Evolutionary conservation across 2,113 vertebrate species (phyloP).

Genomic region (Pangasianodon hypophthalmus): DNA sequence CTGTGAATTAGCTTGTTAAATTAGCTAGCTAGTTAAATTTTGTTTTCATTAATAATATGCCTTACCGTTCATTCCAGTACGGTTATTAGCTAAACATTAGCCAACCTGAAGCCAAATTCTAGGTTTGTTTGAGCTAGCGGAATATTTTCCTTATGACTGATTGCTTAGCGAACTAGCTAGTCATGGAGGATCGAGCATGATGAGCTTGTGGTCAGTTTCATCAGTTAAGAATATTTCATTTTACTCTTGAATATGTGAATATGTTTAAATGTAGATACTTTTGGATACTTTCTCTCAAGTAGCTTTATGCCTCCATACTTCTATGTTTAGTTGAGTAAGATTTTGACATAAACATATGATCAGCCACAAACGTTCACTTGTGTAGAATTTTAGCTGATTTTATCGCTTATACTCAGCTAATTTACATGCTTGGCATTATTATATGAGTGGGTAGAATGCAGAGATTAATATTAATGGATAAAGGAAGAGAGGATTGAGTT

Average conservation of each 20-base stretch:
- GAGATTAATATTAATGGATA: slow-evolving; percentile 34
- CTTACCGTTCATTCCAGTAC: not conserved
- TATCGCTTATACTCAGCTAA: not conserved
- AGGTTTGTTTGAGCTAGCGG: not conserved
- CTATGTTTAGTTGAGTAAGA: not conserved
- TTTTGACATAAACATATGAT: not conserved
- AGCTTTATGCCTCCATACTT: not conserved
- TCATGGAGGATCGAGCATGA: not conserved
- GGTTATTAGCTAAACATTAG: not conserved
- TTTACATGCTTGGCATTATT: slow-evolving; percentile 17
- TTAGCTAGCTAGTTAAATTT: not conserved
- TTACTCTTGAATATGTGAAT: no score
- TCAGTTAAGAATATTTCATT: not conserved
- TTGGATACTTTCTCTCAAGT: not conserved
- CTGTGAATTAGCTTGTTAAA: not conserved
- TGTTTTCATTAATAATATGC: not conserved
- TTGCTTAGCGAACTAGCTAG: not conserved
- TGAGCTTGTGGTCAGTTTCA: not conserved
- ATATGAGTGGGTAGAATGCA: not conserved
- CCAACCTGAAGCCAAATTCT: not conserved
- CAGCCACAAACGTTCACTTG: not conserved
- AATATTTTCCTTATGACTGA: not conserved
- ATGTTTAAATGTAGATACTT: not conserved
- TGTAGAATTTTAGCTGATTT: not conserved
- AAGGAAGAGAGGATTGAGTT: not conserved